Percentiles rank a stretch among this genome's conserved stretches.
These are phyloP conservation scores for Lathronympha strigana DNA, from an alignment of 2,888 invertebrate genomes.

Conservation along the genomic window DNA sequence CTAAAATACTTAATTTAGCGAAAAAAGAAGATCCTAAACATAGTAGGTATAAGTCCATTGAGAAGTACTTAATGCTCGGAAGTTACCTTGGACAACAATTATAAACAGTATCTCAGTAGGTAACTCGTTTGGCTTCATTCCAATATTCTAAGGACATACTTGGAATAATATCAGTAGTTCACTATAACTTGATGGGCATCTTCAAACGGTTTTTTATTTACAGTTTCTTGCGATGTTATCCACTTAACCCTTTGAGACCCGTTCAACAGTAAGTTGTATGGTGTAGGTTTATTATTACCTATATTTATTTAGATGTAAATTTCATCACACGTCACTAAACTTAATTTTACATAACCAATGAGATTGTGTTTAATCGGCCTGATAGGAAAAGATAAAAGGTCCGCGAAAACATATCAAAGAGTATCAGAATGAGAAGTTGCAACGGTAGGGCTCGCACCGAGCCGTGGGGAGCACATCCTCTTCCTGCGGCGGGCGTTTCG, in stretches of 20 bases:
- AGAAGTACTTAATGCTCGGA: background rate
- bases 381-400: background rate
- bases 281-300: no score
- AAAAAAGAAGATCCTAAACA: background rate
- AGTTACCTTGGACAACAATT: slow-evolving; percentile 4
- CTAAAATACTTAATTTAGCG: no score
- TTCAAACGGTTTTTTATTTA: background rate
- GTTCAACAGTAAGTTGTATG: no score
- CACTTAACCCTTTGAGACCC: no score
- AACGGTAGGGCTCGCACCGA: slow-evolving; percentile 31
- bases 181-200: background rate
- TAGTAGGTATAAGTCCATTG: background rate
- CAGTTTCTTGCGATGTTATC: background rate
- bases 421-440: slow-evolving; percentile 11
- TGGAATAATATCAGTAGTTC: background rate
- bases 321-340: no score
- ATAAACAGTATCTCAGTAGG: slow-evolving; percentile 9
- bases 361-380: no score
- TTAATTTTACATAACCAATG: no score
- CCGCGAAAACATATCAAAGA: background rate
- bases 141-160: slow-evolving; percentile 12
- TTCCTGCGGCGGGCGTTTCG: slow-evolving; percentile 76
- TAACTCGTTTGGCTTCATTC: slow-evolving; percentile 25
- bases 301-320: no score
- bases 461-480: slow-evolving; percentile 70